Conservation (phyloP, 2,888 invertebrate genomes). For the Limulus polyphemus region DNA sequence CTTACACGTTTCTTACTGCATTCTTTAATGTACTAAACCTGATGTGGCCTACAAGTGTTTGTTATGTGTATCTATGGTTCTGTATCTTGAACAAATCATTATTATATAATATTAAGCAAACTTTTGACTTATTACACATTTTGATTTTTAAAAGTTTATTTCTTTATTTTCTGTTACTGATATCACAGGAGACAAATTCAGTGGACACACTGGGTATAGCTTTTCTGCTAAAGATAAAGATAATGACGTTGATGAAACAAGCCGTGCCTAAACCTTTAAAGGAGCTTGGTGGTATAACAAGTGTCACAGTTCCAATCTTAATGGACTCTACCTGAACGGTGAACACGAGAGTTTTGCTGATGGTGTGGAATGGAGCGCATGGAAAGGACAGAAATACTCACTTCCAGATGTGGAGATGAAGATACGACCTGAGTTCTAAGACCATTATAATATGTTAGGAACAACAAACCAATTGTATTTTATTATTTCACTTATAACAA, state of each 20-base stretch:
- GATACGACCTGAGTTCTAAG: conserved; percentile 16
- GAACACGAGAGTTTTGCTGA: conserved; percentile 27
- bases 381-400: conserved; percentile 30
- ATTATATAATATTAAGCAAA: too few relatives aligned
- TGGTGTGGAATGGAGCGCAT: conserved; percentile 30
- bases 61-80: too few relatives aligned
- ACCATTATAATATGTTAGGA: too few relatives aligned
- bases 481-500: too few relatives aligned
- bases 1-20: too few relatives aligned
- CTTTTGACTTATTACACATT: too few relatives aligned
- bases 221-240: conserved; percentile 15
- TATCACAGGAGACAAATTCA: neutral
- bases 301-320: conserved; percentile 30
- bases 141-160: too few relatives aligned
- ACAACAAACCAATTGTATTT: too few relatives aligned
- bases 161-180: too few relatives aligned
- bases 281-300: conserved; percentile 30
- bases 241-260: conserved; percentile 10
- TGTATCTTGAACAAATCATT: too few relatives aligned
- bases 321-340: conserved; percentile 29
- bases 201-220: conserved; percentile 4
- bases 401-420: conserved; percentile 29
- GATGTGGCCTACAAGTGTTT: too few relatives aligned
- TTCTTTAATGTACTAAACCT: too few relatives aligned
- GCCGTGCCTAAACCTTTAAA: conserved; percentile 23